phyloP scores from a whole-genome alignment of 2,888 invertebrate species.

The Criorhina ranunculi region DNA sequence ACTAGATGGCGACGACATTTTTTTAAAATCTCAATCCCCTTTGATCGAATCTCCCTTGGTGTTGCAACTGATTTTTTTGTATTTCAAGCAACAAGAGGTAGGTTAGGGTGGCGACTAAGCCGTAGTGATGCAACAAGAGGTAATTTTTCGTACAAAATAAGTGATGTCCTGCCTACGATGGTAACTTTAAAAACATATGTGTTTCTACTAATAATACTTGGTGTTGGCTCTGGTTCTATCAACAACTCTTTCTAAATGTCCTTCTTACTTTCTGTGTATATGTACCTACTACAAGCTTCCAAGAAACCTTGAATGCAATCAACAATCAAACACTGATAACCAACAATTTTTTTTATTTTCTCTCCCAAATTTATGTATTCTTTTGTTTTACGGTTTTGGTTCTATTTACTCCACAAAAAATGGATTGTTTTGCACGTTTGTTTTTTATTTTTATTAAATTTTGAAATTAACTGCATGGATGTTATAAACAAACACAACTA shows the following conservation, averaged over 20 bases:
- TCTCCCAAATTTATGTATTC: slow-evolving; percentile 49
- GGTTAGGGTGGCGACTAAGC: too few relatives aligned
- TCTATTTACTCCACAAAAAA: slow-evolving; percentile 40
- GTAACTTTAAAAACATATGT: neutral
- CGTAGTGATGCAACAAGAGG: neutral
- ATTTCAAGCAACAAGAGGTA: too few relatives aligned
- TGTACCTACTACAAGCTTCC: slow-evolving; percentile 3
- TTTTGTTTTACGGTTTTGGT: slow-evolving; percentile 66
- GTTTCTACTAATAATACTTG: slow-evolving; percentile 1
- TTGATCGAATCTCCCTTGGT: too few relatives aligned
- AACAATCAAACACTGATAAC: slow-evolving; percentile 28
- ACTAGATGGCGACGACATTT: too few relatives aligned
- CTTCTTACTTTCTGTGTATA: slow-evolving; percentile 6
- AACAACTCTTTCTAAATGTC: slow-evolving; percentile 1
- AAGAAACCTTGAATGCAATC: slow-evolving; percentile 21
- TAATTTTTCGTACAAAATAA: neutral
- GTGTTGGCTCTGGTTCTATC: slow-evolving; percentile 31
- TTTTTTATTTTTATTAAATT: slow-evolving; percentile 36
- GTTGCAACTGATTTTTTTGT: too few relatives aligned
- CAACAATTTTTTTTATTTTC: slow-evolving; percentile 40
- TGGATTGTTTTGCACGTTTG: slow-evolving; percentile 71
- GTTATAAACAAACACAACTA: slow-evolving; percentile 35
- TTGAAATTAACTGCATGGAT: slow-evolving; percentile 69
- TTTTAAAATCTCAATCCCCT: too few relatives aligned
- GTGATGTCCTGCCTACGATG: slow-evolving; percentile 6